Conservation (phyloP, 2,113 vertebrate species). For the Ginglymostoma cirratum region DNA sequence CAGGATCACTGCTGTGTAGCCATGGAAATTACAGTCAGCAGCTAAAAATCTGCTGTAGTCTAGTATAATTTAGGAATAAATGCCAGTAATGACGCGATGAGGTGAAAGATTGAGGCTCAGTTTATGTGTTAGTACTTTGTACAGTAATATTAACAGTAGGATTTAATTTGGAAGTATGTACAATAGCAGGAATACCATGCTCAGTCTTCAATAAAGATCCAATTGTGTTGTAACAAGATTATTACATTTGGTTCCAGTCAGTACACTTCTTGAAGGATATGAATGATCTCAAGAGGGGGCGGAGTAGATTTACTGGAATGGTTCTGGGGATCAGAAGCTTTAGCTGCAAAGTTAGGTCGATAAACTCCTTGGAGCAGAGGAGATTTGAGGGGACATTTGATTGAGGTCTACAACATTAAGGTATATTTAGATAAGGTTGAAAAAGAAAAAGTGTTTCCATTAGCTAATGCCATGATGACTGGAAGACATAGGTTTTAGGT, state of each 20-base stretch:
- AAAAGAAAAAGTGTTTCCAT: no score
- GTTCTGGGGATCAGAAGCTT: not conserved
- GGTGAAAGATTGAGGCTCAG: not conserved
- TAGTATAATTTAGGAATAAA: not conserved
- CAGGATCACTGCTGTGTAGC: not conserved
- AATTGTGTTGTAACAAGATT: not conserved
- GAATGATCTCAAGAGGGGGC: not conserved
- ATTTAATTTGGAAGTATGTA: not conserved
- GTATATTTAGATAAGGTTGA: not conserved
- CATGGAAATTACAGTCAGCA: conserved; percentile 8
- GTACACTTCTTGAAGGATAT: not conserved
- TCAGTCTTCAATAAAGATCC: not conserved
- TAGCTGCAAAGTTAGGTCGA: not conserved
- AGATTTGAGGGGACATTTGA: not conserved
- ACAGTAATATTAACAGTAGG: not conserved
- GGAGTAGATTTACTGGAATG: not conserved
- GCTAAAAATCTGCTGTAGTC: not conserved
- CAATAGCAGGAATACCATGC: not conserved
- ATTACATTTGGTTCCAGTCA: not conserved
- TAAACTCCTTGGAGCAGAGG: not conserved
- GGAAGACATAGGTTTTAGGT: no score
- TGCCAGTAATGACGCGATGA: not conserved
- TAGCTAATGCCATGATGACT: no score
- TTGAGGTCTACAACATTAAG: not conserved
- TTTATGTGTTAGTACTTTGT: not conserved